Conservation (phyloP, 2,888 invertebrate genomes). For the Allygus modestus region DNA sequence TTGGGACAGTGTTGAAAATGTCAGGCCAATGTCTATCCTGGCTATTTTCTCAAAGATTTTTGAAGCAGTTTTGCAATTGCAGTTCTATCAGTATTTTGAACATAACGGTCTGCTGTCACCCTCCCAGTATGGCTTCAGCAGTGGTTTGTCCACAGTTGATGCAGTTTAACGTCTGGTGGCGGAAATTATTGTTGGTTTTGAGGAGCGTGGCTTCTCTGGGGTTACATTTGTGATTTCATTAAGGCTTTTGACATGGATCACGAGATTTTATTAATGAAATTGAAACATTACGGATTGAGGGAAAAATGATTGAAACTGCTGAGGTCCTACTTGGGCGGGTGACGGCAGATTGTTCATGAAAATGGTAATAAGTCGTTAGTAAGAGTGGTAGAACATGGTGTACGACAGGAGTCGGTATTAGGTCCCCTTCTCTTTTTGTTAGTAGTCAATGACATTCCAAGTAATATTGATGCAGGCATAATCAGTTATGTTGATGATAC, state of each 20-base stretch:
- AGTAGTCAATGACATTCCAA: background rate
- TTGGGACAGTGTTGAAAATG: background rate
- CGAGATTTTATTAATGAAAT: background rate
- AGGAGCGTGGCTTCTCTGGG: background rate
- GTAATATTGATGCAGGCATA: background rate
- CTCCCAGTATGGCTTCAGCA: conserved; percentile 15
- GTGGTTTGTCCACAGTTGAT: background rate
- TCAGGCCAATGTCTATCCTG: background rate
- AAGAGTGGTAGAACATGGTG: background rate
- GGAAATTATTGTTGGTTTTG: background rate
- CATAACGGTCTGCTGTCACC: background rate
- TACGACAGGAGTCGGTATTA: background rate
- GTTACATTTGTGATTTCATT: conserved; percentile 14
- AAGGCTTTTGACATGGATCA: conserved; percentile 7
- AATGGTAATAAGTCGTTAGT: background rate
- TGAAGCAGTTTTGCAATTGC: background rate
- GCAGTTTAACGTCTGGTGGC: background rate
- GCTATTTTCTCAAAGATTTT: background rate
- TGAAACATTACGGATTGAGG: background rate
- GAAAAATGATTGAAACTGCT: background rate
- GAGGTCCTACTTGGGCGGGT: background rate
- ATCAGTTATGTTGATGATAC: conserved; percentile 16
- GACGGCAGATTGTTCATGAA: background rate
- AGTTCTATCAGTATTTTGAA: background rate
- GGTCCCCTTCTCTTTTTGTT: background rate